Evolutionary conservation across 1,140 invertebrate genomes (phyloP).

Genomic region (Drosophila kepulauana): DNA sequence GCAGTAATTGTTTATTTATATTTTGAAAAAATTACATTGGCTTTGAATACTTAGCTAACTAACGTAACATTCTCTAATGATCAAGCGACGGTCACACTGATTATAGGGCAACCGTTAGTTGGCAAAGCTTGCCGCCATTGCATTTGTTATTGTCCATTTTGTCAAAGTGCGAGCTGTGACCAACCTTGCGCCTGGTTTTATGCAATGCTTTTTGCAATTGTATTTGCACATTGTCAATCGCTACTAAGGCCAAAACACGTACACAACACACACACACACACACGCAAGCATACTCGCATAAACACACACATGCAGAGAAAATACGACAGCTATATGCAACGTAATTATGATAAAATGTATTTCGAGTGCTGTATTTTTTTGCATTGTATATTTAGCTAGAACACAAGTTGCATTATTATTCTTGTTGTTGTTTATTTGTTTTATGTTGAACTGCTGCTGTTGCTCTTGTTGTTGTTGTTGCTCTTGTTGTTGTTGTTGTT

Average conservation of each 20-base stretch:
- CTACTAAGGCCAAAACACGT: constrained; percentile 5
- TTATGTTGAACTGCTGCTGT: constrained; percentile 9
- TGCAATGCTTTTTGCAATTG: constrained; percentile 31
- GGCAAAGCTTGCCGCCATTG: no score
- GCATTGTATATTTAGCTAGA: constrained; percentile 21
- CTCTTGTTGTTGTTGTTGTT: constrained; percentile 20
- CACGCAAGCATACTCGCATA: not conserved
- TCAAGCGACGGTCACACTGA: no score
- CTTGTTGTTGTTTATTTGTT: constrained; percentile 29
- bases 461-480: constrained; percentile 1
- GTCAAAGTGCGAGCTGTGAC: constrained; percentile 1
- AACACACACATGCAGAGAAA: not conserved
- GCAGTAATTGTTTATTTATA: rapidly evolving
- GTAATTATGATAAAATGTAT: constrained; percentile 35
- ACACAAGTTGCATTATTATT: constrained; percentile 44
- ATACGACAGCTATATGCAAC: constrained; percentile 10
- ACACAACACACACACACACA: not conserved
- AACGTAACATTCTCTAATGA: no score
- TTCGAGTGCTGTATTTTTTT: constrained; percentile 11
- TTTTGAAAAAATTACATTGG: no score
- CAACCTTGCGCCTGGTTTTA: constrained; percentile 40
- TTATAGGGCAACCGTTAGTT: not conserved
- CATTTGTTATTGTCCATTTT: constrained; percentile 4
- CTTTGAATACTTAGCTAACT: no score
- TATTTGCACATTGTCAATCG: constrained; percentile 5